phyloP scores from a whole-genome alignment of 2,113 vertebrate genomes.

The Psilopogon haemacephalus region DNA sequence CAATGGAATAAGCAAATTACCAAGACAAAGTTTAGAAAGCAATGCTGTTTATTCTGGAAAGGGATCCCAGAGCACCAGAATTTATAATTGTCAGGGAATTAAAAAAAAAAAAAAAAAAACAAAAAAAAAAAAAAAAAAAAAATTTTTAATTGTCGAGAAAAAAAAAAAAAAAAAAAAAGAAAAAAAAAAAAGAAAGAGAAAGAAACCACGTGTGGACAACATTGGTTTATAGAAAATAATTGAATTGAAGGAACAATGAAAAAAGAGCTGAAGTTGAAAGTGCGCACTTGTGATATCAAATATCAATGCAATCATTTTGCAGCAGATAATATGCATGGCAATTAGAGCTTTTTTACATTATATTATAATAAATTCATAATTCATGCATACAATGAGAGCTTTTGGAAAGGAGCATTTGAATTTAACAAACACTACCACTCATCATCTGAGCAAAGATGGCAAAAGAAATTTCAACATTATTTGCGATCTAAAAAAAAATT shows the following conservation, averaged over 20 bases:
- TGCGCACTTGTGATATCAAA: not conserved
- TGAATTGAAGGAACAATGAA: conserved; percentile 19
- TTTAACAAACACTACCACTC: conserved; percentile 21
- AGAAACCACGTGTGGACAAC: not conserved
- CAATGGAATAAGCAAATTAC: not conserved
- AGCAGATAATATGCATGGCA: conserved; percentile 29
- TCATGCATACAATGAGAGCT: conserved; percentile 39
- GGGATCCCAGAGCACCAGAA: not conserved
- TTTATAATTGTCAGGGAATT: not conserved
- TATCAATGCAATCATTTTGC: conserved; percentile 36
- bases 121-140: not conserved
- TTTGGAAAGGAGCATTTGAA: conserved; percentile 47
- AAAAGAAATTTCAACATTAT: conserved; percentile 55
- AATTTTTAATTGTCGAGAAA: too few relatives aligned
- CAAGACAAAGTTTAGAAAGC: not conserved
- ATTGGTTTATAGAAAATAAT: not conserved
- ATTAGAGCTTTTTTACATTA: conserved; percentile 58
- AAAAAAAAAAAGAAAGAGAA: not conserved
- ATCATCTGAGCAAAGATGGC: conserved; percentile 55
- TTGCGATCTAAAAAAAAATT: conserved; percentile 56
- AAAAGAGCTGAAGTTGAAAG: not conserved
- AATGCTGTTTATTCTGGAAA: not conserved
- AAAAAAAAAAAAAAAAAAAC: not conserved
- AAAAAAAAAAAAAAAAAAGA: not conserved
- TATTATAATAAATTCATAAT: conserved; percentile 62